phyloP scores from a whole-genome alignment of 2,888 invertebrate genomes.

The Euzophera pinguis region DNA sequence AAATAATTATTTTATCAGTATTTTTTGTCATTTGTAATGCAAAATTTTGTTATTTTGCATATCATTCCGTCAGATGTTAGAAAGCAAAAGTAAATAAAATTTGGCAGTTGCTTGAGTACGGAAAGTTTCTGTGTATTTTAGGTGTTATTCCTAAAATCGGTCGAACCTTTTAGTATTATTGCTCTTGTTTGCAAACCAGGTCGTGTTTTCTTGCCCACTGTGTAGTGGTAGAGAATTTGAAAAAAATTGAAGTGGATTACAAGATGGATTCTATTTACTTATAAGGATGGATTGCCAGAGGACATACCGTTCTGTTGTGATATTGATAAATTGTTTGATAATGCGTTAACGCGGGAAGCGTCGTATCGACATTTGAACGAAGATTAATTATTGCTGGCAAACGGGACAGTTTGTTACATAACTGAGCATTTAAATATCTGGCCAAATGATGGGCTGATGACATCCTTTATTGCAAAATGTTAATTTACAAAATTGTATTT shows the following conservation, averaged over 20 bases:
- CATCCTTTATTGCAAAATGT: background rate
- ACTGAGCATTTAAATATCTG: background rate
- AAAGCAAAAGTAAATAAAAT: constrained; percentile 33
- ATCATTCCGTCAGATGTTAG: constrained; percentile 26
- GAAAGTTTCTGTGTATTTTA: constrained; percentile 29
- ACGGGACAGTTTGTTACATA: constrained; percentile 5
- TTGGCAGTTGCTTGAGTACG: constrained; percentile 23
- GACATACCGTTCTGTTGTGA: constrained; percentile 25
- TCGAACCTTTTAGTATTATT: constrained; percentile 16
- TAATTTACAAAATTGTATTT: background rate
- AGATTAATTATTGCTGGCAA: constrained; percentile 30
- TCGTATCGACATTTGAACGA: constrained; percentile 25
- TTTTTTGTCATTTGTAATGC: constrained; percentile 18
- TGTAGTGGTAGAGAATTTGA: constrained; percentile 7
- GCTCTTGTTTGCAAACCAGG: constrained; percentile 21
- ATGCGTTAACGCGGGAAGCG: constrained; percentile 30
- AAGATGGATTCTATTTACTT: constrained; percentile 32
- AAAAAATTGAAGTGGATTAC: constrained; percentile 37
- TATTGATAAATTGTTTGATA: constrained; percentile 43
- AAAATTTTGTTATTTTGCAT: constrained; percentile 33
- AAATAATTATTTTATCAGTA: background rate
- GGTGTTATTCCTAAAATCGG: constrained; percentile 32
- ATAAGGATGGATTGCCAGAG: constrained; percentile 49
- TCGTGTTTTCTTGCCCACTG: constrained; percentile 3
- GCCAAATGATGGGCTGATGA: background rate